Percentiles rank a stretch among this genome's conserved stretches.
These are phyloP conservation scores for Protosalanx chinensis DNA, from an alignment of 2,797 vertebrate species.

Conservation along the genomic window DNA sequence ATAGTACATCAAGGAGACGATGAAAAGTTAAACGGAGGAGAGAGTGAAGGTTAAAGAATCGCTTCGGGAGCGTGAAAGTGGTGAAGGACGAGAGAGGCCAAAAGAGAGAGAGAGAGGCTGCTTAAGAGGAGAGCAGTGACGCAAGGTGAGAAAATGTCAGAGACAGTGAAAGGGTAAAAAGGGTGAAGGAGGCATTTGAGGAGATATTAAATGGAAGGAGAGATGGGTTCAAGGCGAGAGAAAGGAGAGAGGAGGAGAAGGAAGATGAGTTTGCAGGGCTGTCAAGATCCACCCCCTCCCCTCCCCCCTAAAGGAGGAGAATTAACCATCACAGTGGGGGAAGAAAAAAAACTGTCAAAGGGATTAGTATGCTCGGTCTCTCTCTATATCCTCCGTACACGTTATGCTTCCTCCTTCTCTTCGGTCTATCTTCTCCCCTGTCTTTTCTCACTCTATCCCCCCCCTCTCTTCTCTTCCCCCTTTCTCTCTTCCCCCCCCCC, in stretches of 20 bases:
- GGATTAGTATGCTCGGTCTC: conserved; percentile 9
- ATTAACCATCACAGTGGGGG: conserved; percentile 34
- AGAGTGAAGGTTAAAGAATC: neutral
- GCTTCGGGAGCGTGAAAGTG: neutral
- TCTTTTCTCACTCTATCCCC: conserved; percentile 29
- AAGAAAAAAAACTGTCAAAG: conserved; percentile 39
- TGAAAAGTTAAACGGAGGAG: neutral
- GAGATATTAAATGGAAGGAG: neutral
- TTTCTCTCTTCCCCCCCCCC: no score
- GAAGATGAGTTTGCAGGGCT: neutral
- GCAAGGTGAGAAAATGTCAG: neutral
- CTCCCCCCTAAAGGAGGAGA: neutral
- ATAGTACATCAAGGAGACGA: neutral
- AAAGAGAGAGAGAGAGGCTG: neutral
- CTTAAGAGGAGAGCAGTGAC: neutral
- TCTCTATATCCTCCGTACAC: conserved; percentile 22
- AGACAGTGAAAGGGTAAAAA: neutral
- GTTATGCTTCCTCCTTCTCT: conserved; percentile 18
- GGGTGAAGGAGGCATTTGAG: neutral
- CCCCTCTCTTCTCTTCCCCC: no score
- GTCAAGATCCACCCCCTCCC: neutral
- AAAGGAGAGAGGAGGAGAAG: neutral
- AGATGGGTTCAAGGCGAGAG: neutral
- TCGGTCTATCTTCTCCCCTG: conserved; percentile 18
- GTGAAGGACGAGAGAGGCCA: no score